Percentiles rank a stretch among this genome's conserved stretches.
Evolutionary conservation across 35 echinoderm and acorn worm species (phyloP).

Genomic region (Holothuria glaberrima): DNA sequence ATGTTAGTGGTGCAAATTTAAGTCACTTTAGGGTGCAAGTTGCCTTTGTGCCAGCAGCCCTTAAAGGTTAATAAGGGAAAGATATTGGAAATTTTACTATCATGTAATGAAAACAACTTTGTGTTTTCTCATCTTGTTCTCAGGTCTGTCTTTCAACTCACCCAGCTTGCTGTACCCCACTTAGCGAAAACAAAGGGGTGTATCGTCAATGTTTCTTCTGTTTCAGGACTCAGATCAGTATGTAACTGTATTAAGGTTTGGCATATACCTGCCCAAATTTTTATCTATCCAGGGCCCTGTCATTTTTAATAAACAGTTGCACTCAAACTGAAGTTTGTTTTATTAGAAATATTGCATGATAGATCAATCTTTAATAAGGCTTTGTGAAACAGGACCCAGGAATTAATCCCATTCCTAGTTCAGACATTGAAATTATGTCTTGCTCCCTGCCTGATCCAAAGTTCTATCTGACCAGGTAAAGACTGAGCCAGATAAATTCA

Average conservation of each 20-base stretch:
- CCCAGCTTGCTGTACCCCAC: conserved; percentile 54
- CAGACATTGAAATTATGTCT: no score
- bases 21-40: background rate
- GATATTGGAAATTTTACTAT: background rate
- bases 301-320: no score
- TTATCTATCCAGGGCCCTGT: no score
- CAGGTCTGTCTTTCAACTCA: conserved; percentile 56
- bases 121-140: no score
- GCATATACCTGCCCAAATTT: background rate
- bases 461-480: background rate
- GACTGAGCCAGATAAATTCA: background rate
- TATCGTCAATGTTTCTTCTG: conserved; percentile 60
- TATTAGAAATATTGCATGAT: background rate
- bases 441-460: no score
- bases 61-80: no score
- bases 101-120: background rate
- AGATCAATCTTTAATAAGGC: background rate
- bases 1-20: background rate
- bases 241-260: background rate
- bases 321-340: background rate
- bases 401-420: no score
- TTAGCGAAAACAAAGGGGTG: conserved; percentile 51
- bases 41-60: background rate
- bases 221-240: conserved; percentile 42
- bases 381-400: no score